Evolutionary conservation across 2,113 vertebrate species (phyloP), one percentile per base, ranked within the genome.

Genomic region (Murina feae): DNA sequence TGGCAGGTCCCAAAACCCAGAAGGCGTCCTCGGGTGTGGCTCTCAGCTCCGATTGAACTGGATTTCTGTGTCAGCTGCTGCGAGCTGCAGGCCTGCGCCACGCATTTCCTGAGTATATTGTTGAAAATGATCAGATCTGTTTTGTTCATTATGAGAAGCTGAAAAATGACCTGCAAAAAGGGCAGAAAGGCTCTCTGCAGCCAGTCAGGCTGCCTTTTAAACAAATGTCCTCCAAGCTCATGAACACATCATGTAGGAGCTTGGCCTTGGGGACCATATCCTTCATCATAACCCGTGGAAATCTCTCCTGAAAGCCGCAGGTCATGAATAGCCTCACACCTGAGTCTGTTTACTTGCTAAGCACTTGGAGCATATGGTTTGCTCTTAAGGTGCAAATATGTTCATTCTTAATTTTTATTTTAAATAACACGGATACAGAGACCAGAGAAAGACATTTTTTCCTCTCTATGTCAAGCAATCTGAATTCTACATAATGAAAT

Each of bases 141-240:
- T 97, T 95, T 95, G 72, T 93, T 94, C 95, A 95, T 82, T 86
- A 76, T 65, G 30, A 47, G 60, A 84, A 51, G 23, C 88, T 91
- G 90, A 96, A 89, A 95, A 97, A 96, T 92, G 89, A 87, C 53
- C 95, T 82, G 42, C 51, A 69, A 76, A 51, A 72, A 82, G 90
- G 90, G 81, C 55, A 39, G 76, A 88, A 87, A 89, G 87, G 39
- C 25, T 3, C 0, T 32, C 42, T 97, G 72, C 28, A 39, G 90
- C 90, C 93, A 82, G 76, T 66, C 37, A 75, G 90, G 16, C 32
- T 39, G 81, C 68, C 74, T 42, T 93, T 91, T 93, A 96, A 97
- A 89, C 91, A 96, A 96, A 97, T 91, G 63, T 10, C 97, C 97
- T 94, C 42, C 44, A 20, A 80, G 74, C 71, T 44, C 94, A 65